These are phyloP conservation scores for Trissolcus brochymenae DNA, from an alignment of 2,888 invertebrate species.

Conservation along the genomic window DNA sequence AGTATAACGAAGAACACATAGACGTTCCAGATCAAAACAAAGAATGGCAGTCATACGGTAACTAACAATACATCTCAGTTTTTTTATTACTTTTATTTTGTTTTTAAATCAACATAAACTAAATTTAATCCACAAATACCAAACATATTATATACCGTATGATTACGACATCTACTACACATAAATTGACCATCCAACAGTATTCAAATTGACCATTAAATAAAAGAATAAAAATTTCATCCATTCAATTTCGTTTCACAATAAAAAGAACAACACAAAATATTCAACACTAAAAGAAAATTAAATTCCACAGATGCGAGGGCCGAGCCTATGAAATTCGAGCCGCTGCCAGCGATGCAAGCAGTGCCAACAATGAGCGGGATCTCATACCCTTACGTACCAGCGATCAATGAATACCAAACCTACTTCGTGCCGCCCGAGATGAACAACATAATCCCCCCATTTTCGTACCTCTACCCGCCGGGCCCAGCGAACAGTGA, in stretches of 20 bases:
- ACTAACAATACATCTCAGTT: neutral
- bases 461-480: constrained; percentile 72
- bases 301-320: no score
- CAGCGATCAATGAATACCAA: constrained; percentile 4
- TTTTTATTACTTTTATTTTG: no score
- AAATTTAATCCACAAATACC: neutral
- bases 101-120: no score
- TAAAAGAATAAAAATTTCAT: no score
- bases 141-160: neutral
- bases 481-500: neutral
- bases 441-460: constrained; percentile 41
- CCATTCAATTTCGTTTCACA: no score
- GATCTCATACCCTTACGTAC: neutral
- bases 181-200: no score
- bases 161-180: no score
- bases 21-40: constrained; percentile 44
- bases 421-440: neutral
- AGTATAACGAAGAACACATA: constrained; percentile 51
- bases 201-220: no score
- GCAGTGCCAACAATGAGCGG: constrained; percentile 27
- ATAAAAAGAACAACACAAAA: no score
- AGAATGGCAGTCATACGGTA: constrained; percentile 53
- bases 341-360: constrained; percentile 26
- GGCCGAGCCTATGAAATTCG: no score
- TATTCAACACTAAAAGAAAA: no score